phyloP scores from a whole-genome alignment of 2,113 vertebrate species.

The Ivindomyrus marchei region DNA sequence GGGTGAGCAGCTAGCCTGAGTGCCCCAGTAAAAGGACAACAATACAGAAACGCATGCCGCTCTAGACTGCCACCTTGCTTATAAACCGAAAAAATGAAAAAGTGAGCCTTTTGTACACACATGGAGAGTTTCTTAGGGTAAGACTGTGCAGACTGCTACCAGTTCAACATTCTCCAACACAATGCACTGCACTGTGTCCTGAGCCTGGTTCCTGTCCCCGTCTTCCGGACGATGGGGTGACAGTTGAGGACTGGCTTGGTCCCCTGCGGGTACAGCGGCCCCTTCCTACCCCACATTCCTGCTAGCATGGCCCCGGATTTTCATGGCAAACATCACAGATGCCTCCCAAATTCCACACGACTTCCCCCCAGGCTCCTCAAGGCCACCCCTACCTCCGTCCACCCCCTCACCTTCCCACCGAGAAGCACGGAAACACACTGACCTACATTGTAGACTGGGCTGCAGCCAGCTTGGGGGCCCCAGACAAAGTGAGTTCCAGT shows the following conservation, averaged over 20 bases:
- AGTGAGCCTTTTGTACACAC: not conserved
- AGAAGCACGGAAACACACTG: constrained; percentile 18
- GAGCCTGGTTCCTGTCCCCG: not conserved
- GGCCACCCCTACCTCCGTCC: not conserved
- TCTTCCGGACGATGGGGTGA: not conserved
- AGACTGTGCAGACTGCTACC: not conserved
- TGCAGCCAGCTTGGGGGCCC: too few species aligned
- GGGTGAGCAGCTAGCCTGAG: not conserved
- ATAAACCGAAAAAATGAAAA: not conserved
- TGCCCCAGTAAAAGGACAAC: not conserved
- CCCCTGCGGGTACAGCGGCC: not conserved
- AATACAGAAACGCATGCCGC: not conserved
- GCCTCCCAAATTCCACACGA: constrained; percentile 49
- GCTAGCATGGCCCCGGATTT: constrained; percentile 23
- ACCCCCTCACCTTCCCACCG: not conserved
- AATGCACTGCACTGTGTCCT: not conserved
- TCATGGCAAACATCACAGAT: constrained; percentile 46
- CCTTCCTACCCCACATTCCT: not conserved
- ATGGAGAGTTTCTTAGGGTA: not conserved
- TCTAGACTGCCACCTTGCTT: not conserved
- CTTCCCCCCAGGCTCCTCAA: constrained; percentile 6
- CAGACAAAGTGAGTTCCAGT: not conserved
- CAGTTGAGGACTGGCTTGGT: not conserved
- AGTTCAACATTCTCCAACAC: not conserved
- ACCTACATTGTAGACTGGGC: constrained; percentile 18